Evolutionary conservation across 2,113 vertebrate genomes (phyloP), one percentile per base, ranked within the genome.

Genomic region (Hippocampus zosterae): DNA sequence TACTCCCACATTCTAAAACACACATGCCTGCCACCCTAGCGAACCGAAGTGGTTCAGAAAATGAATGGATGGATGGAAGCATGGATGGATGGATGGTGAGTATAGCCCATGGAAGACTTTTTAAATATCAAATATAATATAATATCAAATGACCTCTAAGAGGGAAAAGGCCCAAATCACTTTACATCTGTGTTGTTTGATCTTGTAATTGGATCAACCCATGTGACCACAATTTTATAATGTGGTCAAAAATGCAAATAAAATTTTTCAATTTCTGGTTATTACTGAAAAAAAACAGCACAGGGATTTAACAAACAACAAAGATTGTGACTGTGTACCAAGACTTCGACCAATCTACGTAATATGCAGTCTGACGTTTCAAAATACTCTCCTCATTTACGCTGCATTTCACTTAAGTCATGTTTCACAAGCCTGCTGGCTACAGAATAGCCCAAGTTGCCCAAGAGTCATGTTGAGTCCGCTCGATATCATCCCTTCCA

Each of bases 401-500:
- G 65, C 33, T 46, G 16, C 60, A 71, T 67, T 67, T 68, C 18
- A 55, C 12, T 3, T 59, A 53, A 67, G 63, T 65, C 42, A 65
- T 44, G 29, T 81, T 78, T 70, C 71, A 55, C 52, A 2, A 15
- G 52, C 52, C 21, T 23, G 48, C 61, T 59, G 63, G 71, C 19
- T 25, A 42, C 19, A 48, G 67, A 59, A 73, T 69, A 65, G 70
- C 62, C 61, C 53, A 60, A 77, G 83, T 81, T 74, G 71, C 67
- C 41, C 42, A 2, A 71, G 70, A 82, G 76, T 79, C 67, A 2
- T 15, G 15, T 63, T n/a, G 70, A 68, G 61, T 85, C 74, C 79
- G 72, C 62, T 44, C 66, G 66, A 75, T 67, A 73, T 87, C 84
- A 85, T 72, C 88, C 75, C 84, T 10, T 69, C 40, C 33, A 46